A percentile compares a stretch with the other conserved stretches of the same genome.
phyloP scores from a whole-genome alignment of 2,888 invertebrate species.

The Stictocephala bisonia region DNA sequence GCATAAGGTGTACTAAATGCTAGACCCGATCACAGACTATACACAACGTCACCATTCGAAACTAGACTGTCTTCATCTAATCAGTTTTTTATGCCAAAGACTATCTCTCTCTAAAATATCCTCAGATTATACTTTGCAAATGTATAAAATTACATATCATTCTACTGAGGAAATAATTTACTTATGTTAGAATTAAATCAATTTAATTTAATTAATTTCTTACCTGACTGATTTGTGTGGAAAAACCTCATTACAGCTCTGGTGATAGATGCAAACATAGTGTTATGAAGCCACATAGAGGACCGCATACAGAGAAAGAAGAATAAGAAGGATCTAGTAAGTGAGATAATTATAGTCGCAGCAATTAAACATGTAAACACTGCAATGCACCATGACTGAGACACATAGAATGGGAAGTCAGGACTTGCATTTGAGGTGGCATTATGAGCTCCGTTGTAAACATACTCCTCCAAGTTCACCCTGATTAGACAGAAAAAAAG shows the following conservation, averaged over 20 bases:
- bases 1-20: too few species aligned
- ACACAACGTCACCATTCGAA: too few species aligned
- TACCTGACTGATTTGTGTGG: constrained; percentile 85
- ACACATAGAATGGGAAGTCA: constrained; percentile 5
- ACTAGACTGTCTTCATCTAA: too few species aligned
- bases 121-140: too few species aligned
- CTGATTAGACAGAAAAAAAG: too few species aligned
- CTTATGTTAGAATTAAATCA: too few species aligned
- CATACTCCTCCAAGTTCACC: constrained; percentile 65
- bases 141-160: too few species aligned
- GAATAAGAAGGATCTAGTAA: constrained; percentile 74
- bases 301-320: constrained; percentile 83
- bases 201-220: too few species aligned
- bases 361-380: constrained; percentile 71
- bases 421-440: background rate
- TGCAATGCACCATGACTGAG: constrained; percentile 64
- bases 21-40: too few species aligned
- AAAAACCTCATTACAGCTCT: constrained; percentile 88
- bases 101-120: too few species aligned
- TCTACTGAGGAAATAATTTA: too few species aligned
- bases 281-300: constrained; percentile 81
- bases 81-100: too few species aligned
- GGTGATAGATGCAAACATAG: constrained; percentile 86
- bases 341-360: constrained; percentile 67
- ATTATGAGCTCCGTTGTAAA: constrained; percentile 5